These are phyloP conservation scores for Tubiluchus corallicola DNA, from an alignment of 2,888 invertebrate species.

Conservation along the genomic window DNA sequence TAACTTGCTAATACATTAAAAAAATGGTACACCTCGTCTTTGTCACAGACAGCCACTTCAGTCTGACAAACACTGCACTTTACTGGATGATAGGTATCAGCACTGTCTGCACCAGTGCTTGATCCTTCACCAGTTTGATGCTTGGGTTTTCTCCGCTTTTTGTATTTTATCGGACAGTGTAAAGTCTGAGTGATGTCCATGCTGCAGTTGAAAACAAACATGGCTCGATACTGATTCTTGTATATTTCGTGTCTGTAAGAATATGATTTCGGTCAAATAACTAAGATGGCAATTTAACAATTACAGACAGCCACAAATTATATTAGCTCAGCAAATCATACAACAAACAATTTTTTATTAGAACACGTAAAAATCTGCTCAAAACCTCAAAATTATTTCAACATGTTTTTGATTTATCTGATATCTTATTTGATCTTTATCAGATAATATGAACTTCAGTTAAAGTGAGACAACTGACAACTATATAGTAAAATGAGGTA, in stretches of 20 bases:
- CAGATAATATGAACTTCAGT: no score
- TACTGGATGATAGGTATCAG: constrained; percentile 34
- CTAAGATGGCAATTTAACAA: no score
- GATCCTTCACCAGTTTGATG: neutral
- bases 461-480: no score
- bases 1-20: constrained; percentile 38
- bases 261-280: no score
- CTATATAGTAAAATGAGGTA: no score
- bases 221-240: constrained; percentile 38
- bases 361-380: no score
- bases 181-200: constrained; percentile 25
- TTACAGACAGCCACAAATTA: no score
- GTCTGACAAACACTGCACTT: constrained; percentile 36
- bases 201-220: constrained; percentile 40
- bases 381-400: no score
- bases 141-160: constrained; percentile 2
- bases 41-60: constrained; percentile 36
- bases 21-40: constrained; percentile 39
- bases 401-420: no score
- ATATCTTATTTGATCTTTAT: no score
- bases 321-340: no score
- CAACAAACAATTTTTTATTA: no score
- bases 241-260: constrained; percentile 33
- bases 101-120: constrained; percentile 8
- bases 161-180: constrained; percentile 17